These are phyloP conservation scores for Brachyopa scutellaris DNA, from an alignment of 2,888 invertebrate genomes.

Conservation along the genomic window DNA sequence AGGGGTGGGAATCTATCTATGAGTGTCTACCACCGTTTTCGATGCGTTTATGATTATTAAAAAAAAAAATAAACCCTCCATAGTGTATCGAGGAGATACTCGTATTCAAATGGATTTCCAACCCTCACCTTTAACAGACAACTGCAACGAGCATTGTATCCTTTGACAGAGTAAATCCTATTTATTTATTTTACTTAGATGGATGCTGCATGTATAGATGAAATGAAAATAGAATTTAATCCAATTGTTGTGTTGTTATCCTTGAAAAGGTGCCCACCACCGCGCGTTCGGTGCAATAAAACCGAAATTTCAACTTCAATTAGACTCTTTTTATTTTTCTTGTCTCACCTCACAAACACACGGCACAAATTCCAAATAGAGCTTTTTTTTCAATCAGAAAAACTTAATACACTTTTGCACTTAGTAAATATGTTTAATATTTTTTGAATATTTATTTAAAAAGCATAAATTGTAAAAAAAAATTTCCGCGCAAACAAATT, in stretches of 20 bases:
- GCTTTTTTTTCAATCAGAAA: too few relatives aligned
- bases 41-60: slow-evolving; percentile 53
- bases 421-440: slow-evolving; percentile 26
- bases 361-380: neutral
- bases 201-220: slow-evolving; percentile 24
- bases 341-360: neutral
- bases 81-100: neutral
- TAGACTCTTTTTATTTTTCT: slow-evolving; percentile 10
- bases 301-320: neutral
- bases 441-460: neutral
- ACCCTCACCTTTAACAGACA: slow-evolving; percentile 66
- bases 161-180: slow-evolving; percentile 66
- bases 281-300: neutral
- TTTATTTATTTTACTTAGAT: neutral
- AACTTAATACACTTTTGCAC: slow-evolving; percentile 4
- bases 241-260: slow-evolving; percentile 63
- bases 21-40: slow-evolving; percentile 12
- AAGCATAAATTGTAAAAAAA: neutral
- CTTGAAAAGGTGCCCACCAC: slow-evolving; percentile 30
- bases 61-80: slow-evolving; percentile 13
- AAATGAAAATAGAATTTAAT: slow-evolving; percentile 57
- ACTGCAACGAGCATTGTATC: slow-evolving; percentile 57
- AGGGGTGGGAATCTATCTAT: slow-evolving; percentile 16
- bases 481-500: slow-evolving; percentile 27
- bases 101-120: slow-evolving; percentile 57